Base-by-base conservation (phyloP, 2,888 invertebrate genomes). In the Ommatoiulus sabulosus region DNA sequence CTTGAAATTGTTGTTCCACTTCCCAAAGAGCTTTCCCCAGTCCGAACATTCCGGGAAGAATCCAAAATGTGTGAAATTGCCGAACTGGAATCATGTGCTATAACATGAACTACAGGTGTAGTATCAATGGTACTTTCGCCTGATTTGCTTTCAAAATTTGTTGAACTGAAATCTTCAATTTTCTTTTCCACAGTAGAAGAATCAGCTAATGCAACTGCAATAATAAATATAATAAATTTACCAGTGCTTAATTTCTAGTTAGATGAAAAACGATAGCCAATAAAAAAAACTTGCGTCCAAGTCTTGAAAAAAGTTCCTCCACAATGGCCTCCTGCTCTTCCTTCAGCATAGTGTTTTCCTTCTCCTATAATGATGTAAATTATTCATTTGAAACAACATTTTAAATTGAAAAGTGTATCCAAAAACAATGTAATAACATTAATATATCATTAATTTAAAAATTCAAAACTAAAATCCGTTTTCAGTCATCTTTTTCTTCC, bases 21-120 rank as follows among this genome's bases (percentile, higher is more conserved):
- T 72, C 8, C 7, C n/a, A 72, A 72, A 24, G 24, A 72, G 24
- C 72, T 72, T 24, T 72, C 72, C 24, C 10, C 24, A 3, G 72
- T 72, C 12, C 24, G 24, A 7, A 72, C 72, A 24, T 6, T 10
- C 24, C 24, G 24, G 24, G 24, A 72, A 72, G 20, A 72, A 10
- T 72, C 72, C 24, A 24, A 8, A 20, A 24, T 24, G 1, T 10
- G 20, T 72, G 72, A 72, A 72, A 24, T 12, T 10, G 72, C 6
- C 24, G 72, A 24, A 24, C 24, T 72, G 72, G 72, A 8, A 24
- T 72, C 72, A 20, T 24, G 24, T 20, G 24, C 24, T 24, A 72
- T n/a, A 24, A 72, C 72, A 72, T 24, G 72, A 72, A 72, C 72
- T 24, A n/a, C n/a, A 72, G 72, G 72, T 10, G 72, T 72, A 72